Percentiles rank a stretch among this genome's conserved stretches.
Conservation (phyloP, 2,888 invertebrate species). For the Lepidocyrtoides sp. region DNA sequence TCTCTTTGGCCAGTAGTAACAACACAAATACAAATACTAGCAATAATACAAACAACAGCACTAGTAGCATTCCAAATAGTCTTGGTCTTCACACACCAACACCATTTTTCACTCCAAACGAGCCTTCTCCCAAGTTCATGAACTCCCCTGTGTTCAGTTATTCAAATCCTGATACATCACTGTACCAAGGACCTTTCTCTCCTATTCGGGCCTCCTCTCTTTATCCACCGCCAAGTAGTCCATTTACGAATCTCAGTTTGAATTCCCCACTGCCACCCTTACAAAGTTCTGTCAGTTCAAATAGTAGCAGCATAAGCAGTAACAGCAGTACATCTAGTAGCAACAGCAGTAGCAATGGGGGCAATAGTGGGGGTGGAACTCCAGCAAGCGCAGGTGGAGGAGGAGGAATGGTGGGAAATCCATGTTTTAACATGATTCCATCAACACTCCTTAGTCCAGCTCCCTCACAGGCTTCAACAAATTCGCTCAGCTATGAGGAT, state of each 20-base stretch:
- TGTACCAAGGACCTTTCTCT: slow-evolving; percentile 85
- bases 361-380: slow-evolving; percentile 59
- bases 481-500: slow-evolving; percentile 86
- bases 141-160: slow-evolving; percentile 85
- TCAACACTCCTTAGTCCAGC: slow-evolving; percentile 86
- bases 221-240: slow-evolving; percentile 84
- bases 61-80: slow-evolving; percentile 69
- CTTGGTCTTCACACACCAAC: slow-evolving; percentile 83
- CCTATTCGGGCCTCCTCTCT: slow-evolving; percentile 83
- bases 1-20: slow-evolving; percentile 72
- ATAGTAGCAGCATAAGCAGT: slow-evolving; percentile 61
- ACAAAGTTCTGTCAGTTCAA: slow-evolving; percentile 65
- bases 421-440: slow-evolving; percentile 84
- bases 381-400: slow-evolving; percentile 60
- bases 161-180: slow-evolving; percentile 83
- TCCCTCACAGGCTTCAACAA: slow-evolving; percentile 86
- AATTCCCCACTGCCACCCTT: slow-evolving; percentile 77
- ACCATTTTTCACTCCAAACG: slow-evolving; percentile 85
- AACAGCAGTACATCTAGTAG: slow-evolving; percentile 70
- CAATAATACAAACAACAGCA: slow-evolving; percentile 63
- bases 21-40: slow-evolving; percentile 54
- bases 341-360: slow-evolving; percentile 65
- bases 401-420: slow-evolving; percentile 72
- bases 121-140: slow-evolving; percentile 85
- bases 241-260: slow-evolving; percentile 83